Percentiles rank a stretch among this genome's conserved stretches.
phyloP scores from a whole-genome alignment of 1,140 invertebrate species.

The Myzus persicae region DNA sequence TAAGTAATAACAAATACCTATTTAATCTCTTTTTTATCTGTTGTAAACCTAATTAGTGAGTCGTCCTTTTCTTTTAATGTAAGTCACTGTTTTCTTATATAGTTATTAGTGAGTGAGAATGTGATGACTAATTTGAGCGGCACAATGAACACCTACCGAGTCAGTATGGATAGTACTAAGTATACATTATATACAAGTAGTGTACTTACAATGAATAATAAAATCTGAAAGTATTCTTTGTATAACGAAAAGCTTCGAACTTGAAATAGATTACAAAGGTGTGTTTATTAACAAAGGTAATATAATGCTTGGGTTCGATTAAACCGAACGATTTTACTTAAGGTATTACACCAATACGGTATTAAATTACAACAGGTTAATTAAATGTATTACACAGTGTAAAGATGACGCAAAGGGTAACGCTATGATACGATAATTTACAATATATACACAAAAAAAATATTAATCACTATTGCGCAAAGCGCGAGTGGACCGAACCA shows the following conservation, averaged over 20 bases:
- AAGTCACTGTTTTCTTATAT: too few species aligned
- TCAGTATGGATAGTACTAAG: too few species aligned
- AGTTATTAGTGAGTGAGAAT: too few species aligned
- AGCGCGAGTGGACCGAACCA: background rate
- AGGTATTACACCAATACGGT: background rate
- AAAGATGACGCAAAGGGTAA: background rate
- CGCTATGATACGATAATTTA: background rate
- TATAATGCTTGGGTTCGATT: too few species aligned
- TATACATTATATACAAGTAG: background rate
- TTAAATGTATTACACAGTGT: background rate
- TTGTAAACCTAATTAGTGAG: too few species aligned
- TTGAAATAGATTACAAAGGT: background rate
- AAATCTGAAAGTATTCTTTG: background rate
- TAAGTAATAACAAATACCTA: too few species aligned
- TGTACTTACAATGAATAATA: background rate
- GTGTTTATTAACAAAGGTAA: too few species aligned
- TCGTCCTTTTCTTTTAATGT: too few species aligned
- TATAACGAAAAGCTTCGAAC: background rate
- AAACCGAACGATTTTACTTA: background rate
- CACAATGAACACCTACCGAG: too few species aligned
- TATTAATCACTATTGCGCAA: background rate
- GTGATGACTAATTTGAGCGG: too few species aligned
- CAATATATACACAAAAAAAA: background rate
- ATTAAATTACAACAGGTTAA: background rate
- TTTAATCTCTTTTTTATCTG: too few species aligned